Evolutionary conservation across 2,888 invertebrate genomes (phyloP), one percentile per base, ranked within the genome.

Genomic region (Eupithecia exiguata): DNA sequence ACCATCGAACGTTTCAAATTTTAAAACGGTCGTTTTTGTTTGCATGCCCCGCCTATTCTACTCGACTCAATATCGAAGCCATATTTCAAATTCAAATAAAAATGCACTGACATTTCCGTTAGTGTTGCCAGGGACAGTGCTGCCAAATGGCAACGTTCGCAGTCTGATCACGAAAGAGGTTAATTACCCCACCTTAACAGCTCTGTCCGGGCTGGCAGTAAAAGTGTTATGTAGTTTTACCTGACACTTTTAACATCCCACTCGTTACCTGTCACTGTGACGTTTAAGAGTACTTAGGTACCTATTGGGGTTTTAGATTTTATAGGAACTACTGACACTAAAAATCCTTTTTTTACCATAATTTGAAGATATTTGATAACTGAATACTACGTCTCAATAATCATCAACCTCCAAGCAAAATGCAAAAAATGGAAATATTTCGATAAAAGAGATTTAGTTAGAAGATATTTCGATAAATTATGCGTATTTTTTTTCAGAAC

Each of bases 101-200:
- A 49, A 72, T 78, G 79, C 77, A 81, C 73, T 70, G 79, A 40
- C 63, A 69, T 61, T 68, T 35, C 68, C 46, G 40, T 65, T 69
- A 78, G 73, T 74, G 73, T 70, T 69, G 76, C 38, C 40, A 66
- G 66, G 38, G 66, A 25, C 38, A 14, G 10, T 71, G 62, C 66
- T 14, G 77, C 80, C 78, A 80, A 82, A 84, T 83, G 78, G 78
- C 75, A 38, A 21, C 21, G 67, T 68, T 70, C 61, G 77, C 68
- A 35, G 38, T 69, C 72, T 73, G 78, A 80, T 81, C 83, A 79
- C 82, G 73, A 82, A 78, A 80, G 79, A 79, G 81, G 77, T 81
- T 81, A 77, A 81, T 84, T 82, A 81, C 74, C 68, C 74, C 80
- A 80, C 79, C 77, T 79, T 72, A 73, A 75, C 65, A 65, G 77